A percentile compares a stretch with the other conserved stretches of the same genome.
These are phyloP conservation scores for Rostratula benghalensis DNA, from an alignment of 2,113 vertebrate species.

Conservation along the genomic window DNA sequence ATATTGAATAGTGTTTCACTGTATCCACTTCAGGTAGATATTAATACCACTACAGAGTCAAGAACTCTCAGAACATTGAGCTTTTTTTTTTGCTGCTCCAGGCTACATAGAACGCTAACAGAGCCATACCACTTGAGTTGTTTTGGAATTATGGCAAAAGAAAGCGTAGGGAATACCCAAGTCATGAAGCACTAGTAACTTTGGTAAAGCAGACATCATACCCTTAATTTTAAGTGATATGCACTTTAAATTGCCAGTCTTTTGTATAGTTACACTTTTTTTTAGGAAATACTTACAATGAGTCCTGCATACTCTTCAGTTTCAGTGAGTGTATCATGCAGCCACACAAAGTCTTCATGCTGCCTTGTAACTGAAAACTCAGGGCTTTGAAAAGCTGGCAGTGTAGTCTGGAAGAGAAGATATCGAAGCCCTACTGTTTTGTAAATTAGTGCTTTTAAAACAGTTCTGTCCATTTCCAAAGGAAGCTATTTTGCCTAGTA, in stretches of 20 bases:
- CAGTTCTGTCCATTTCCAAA: conserved; percentile 29
- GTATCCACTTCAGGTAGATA: neutral
- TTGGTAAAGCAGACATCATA: neutral
- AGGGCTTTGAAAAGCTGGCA: conserved; percentile 89
- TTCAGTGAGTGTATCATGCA: conserved; percentile 93
- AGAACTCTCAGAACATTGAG: neutral
- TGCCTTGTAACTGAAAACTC: conserved; percentile 94
- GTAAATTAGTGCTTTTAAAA: conserved; percentile 49
- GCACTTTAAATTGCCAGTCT: neutral
- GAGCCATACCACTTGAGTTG: neutral
- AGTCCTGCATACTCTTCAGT: conserved; percentile 93
- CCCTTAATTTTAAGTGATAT: neutral
- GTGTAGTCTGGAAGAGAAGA: conserved; percentile 83
- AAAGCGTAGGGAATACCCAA: neutral
- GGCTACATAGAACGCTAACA: neutral
- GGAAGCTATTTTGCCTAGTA: conserved; percentile 49
- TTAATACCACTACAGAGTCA: neutral
- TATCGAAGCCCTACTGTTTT: conserved; percentile 39
- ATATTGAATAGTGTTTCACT: neutral
- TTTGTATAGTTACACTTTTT: neutral
- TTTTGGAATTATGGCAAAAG: neutral
- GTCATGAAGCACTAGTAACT: neutral
- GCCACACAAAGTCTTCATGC: conserved; percentile 97
- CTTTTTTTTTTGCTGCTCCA: neutral
- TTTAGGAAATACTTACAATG: conserved; percentile 84